Base-by-base conservation (phyloP, 2,888 invertebrate genomes). In the Macaria notata region DNA sequence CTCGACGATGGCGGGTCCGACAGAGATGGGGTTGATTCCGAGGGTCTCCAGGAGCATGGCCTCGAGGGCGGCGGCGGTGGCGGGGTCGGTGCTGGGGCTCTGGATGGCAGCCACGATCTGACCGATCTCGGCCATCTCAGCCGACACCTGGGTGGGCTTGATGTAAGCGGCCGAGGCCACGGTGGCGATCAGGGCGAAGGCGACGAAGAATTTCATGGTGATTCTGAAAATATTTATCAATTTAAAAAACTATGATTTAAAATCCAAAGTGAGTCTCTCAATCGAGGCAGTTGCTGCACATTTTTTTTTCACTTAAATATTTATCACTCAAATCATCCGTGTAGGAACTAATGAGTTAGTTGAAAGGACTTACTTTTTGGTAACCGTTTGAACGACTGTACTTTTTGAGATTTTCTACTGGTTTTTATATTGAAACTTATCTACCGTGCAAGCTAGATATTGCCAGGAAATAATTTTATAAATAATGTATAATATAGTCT, bases 151-250 rank as follows among this genome's bases (percentile, higher is more conserved):
- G 7, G 50, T 29, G 41, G 71, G 71, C 63, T 61, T 70, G n/a
- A 78, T 73, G 30, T 54, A 74, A 62, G 70, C 71, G 61, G 80
- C 81, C 63, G 81, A 77, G 47, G 83, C 82, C 74, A 81, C 81
- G 65, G 81, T 71, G 65, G 73, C 84, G 72, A 84, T 70, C 46
- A 83, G 70, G 44, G 81, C 79, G 69, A 87, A 69, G 50, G 78
- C 79, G 42, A 83, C 45, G 67, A 87, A 70, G 79, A 71, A 83
- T 78, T 86, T 85, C 86, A 88, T 86, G 65, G 60, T 68, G 69
- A 51, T 67, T 67, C 75, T 80, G 42, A 54, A 48, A 9, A 19
- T 19, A 19, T 19, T 1, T 2, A 19, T 19, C 19, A 19, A 19
- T 19, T 19, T 19, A 19, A 19, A 19, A 1, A 19, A 19, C 19